Conservation (phyloP, 1,140 invertebrate genomes). For the Sminthurinus signatus region DNA sequence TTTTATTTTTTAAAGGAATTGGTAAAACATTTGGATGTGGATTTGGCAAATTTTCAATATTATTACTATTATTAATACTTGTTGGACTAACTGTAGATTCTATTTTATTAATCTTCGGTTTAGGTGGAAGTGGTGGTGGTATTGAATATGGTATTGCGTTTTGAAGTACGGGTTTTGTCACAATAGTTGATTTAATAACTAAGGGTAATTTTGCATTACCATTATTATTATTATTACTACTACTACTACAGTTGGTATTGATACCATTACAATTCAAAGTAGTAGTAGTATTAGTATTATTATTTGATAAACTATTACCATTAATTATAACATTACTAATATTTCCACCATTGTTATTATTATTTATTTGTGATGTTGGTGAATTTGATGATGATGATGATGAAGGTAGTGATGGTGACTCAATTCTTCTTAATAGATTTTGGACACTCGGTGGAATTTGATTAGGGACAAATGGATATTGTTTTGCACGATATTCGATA, state of each 20-base stretch:
- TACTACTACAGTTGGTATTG: too few species aligned
- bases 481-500: conserved; percentile 31
- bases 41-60: too few species aligned
- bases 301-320: too few species aligned
- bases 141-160: conserved; percentile 46
- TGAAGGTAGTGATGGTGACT: conserved; percentile 46
- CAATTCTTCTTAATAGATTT: conserved; percentile 76
- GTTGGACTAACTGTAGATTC: neutral
- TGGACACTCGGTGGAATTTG: conserved; percentile 62
- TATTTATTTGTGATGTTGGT: conserved; percentile 23
- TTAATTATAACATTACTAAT: conserved; percentile 6
- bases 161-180: conserved; percentile 50
- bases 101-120: conserved; percentile 13
- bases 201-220: conserved; percentile 44
- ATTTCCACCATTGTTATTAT: too few species aligned
- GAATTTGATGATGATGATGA: conserved; percentile 40
- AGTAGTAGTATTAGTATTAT: too few species aligned
- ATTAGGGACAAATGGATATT: conserved; percentile 37
- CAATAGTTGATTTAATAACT: conserved; percentile 48
- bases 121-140: conserved; percentile 52
- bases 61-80: conserved; percentile 2
- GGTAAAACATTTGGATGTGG: neutral
- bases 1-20: too few species aligned
- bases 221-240: conserved; percentile 1
- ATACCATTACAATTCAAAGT: too few species aligned